Conservation (phyloP, 2,113 vertebrate species). For the Cepphus grylle region DNA sequence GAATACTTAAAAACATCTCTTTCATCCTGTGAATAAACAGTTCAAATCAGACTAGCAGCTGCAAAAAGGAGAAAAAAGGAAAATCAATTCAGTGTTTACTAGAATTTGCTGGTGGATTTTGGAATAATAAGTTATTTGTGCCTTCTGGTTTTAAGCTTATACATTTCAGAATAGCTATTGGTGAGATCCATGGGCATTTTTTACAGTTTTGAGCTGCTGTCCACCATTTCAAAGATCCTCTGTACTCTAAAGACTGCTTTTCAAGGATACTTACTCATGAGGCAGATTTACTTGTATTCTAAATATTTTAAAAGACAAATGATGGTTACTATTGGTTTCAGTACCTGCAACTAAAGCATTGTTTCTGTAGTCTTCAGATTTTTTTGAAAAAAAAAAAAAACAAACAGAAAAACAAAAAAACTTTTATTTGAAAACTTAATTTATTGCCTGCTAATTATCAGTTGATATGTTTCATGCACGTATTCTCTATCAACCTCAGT, state of each 20-base stretch:
- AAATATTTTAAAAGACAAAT: not conserved
- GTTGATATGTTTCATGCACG: not conserved
- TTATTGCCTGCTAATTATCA: not conserved
- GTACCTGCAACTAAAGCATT: not conserved
- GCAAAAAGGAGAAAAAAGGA: conserved; percentile 28
- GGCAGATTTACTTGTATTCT: not conserved
- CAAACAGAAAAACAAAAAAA: no score
- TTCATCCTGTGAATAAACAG: conserved; percentile 76
- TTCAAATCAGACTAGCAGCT: conserved; percentile 65
- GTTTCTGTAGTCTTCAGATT: not conserved
- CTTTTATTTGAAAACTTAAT: not conserved
- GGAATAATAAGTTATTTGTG: conserved; percentile 7
- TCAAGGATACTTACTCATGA: not conserved
- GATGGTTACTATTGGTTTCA: not conserved
- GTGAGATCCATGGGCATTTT: not conserved
- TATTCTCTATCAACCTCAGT: not conserved
- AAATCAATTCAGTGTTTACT: conserved; percentile 10
- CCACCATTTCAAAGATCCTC: not conserved
- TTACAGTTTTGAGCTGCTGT: not conserved
- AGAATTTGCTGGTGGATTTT: conserved; percentile 4
- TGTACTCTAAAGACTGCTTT: not conserved
- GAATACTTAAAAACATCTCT: conserved; percentile 68
- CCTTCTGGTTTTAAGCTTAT: not conserved
- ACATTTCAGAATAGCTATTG: not conserved
- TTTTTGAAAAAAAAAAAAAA: not conserved